A percentile compares a stretch with the other conserved stretches of the same genome.
These are phyloP conservation scores for Macrosoma leucophasiata DNA, from an alignment of 2,888 invertebrate genomes.

Conservation along the genomic window DNA sequence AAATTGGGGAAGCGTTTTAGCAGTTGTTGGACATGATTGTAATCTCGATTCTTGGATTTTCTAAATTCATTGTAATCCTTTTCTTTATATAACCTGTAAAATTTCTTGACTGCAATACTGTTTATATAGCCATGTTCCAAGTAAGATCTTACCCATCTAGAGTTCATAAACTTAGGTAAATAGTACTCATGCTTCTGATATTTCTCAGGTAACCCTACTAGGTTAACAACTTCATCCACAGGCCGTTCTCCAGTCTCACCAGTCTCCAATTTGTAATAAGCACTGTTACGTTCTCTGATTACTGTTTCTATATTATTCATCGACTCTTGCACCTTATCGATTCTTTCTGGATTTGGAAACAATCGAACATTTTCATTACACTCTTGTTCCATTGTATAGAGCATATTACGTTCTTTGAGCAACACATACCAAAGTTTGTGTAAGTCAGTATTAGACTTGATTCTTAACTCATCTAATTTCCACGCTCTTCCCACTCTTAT, in stretches of 20 bases:
- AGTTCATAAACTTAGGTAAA: slow-evolving; percentile 81
- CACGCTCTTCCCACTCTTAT: slow-evolving; percentile 91
- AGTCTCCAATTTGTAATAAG: slow-evolving; percentile 92
- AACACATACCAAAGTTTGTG: slow-evolving; percentile 96
- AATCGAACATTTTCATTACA: slow-evolving; percentile 78
- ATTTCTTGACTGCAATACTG: slow-evolving; percentile 77
- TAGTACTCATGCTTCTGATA: slow-evolving; percentile 77
- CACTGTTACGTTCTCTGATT: slow-evolving; percentile 92
- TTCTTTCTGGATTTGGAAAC: slow-evolving; percentile 94
- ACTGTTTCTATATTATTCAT: slow-evolving; percentile 96
- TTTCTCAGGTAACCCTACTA: slow-evolving; percentile 77
- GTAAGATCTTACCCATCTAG: slow-evolving; percentile 76
- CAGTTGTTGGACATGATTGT: slow-evolving; percentile 80
- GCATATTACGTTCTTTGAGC: slow-evolving; percentile 97
- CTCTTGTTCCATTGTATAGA: slow-evolving; percentile 95
- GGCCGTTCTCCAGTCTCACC: slow-evolving; percentile 89
- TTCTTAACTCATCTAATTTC: slow-evolving; percentile 91
- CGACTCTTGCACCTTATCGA: slow-evolving; percentile 95
- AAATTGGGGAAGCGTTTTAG: slow-evolving; percentile 85
- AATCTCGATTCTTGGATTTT: slow-evolving; percentile 77
- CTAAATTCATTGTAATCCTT: slow-evolving; percentile 76
- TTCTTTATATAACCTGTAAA: slow-evolving; percentile 77
- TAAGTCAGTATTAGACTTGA: slow-evolving; percentile 95
- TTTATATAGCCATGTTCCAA: slow-evolving; percentile 67
- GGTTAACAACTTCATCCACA: slow-evolving; percentile 70